A percentile compares a stretch with the other conserved stretches of the same genome.
Evolutionary conservation across 37 sponge, comb jelly and placozoan genomes (phyloP).

Genomic region (Aphrocallistes beatrix): DNA sequence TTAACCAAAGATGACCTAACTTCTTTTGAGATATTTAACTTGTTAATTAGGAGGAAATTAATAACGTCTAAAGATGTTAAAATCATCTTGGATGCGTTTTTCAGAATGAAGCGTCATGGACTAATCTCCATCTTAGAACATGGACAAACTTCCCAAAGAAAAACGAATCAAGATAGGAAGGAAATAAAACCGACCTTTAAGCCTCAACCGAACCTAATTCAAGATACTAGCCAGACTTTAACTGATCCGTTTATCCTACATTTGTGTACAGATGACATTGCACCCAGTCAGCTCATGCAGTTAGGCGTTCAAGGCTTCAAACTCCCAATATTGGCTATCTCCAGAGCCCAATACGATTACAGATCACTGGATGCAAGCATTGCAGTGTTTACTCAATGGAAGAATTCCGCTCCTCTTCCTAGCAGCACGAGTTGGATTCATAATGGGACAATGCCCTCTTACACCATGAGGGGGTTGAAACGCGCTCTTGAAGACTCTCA

Average conservation of each 20-base stretch:
- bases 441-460: neutral
- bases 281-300: neutral
- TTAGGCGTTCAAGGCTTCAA: neutral
- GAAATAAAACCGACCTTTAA: no score
- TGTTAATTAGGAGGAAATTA: neutral
- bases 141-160: no score
- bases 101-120: neutral
- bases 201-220: no score
- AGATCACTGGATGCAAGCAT: neutral
- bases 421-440: neutral
- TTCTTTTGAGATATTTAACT: neutral
- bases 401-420: neutral
- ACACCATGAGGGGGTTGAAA: neutral
- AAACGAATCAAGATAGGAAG: no score
- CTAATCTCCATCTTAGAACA: neutral
- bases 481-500: neutral
- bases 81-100: neutral
- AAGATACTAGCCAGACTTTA: neutral
- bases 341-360: neutral
- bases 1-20: neutral
- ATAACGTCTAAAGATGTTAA: neutral
- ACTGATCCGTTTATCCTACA: neutral
- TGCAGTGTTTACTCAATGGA: slow-evolving; percentile 6
- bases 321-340: neutral
- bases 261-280: slow-evolving; percentile 6